These are phyloP conservation scores for Dryomyza anilis DNA, from an alignment of 2,888 invertebrate genomes.

Conservation along the genomic window DNA sequence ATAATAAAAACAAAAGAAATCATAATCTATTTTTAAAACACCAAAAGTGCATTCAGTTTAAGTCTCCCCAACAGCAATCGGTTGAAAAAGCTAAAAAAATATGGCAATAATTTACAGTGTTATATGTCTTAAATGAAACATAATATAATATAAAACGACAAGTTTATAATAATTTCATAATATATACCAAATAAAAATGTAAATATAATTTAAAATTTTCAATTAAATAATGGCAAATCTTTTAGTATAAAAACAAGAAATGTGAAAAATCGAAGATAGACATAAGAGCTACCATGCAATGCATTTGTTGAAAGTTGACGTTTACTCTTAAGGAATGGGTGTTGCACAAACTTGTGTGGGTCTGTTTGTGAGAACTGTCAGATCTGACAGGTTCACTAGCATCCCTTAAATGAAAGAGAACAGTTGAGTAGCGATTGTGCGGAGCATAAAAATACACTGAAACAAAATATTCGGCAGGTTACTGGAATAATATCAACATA, in stretches of 20 bases:
- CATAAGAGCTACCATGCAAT: background rate
- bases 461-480: too few relatives aligned
- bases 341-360: background rate
- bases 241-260: background rate
- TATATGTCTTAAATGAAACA: too few relatives aligned
- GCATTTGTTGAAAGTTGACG: background rate
- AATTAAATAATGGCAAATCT: too few relatives aligned
- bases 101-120: background rate
- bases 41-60: constrained; percentile 11
- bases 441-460: too few relatives aligned
- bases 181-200: too few relatives aligned
- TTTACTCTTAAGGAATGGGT: background rate
- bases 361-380: constrained; percentile 2
- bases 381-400: constrained; percentile 1
- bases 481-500: too few relatives aligned
- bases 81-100: background rate
- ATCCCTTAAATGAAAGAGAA: constrained; percentile 1
- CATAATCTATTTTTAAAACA: background rate
- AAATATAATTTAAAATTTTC: too few relatives aligned
- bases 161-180: too few relatives aligned
- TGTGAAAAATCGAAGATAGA: constrained; percentile 18
- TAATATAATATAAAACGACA: too few relatives aligned
- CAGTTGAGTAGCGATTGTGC: too few relatives aligned
- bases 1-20: background rate
- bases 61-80: background rate